phyloP scores from a whole-genome alignment of 2,113 vertebrate genomes.

The Microtus pennsylvanicus region DNA sequence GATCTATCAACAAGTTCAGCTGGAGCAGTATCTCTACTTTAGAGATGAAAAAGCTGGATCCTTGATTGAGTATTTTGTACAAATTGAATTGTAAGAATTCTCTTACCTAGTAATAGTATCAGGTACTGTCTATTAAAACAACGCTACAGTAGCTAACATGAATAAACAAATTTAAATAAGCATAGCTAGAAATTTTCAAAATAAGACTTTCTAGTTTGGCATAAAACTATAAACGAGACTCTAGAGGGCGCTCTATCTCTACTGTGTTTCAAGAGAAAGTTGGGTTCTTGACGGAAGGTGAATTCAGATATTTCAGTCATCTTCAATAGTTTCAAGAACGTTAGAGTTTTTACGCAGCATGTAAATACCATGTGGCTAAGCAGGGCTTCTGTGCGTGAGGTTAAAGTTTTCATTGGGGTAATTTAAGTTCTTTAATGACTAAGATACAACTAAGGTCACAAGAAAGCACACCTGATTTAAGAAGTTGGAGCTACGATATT shows the following conservation, averaged over 20 bases:
- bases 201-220: not conserved
- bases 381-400: not conserved
- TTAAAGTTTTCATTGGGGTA: not conserved
- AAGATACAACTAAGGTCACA: not conserved
- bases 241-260: slow-evolving; percentile 75
- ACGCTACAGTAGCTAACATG: not conserved
- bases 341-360: slow-evolving; percentile 36
- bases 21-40: slow-evolving; percentile 17
- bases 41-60: not conserved
- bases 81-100: not conserved
- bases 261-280: slow-evolving; percentile 11
- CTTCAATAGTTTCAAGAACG: not conserved
- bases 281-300: not conserved
- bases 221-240: slow-evolving; percentile 44
- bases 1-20: not conserved
- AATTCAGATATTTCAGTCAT: slow-evolving; percentile 28
- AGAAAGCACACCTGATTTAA: not conserved
- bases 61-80: not conserved
- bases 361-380: not conserved
- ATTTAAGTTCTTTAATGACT: slow-evolving; percentile 46
- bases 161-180: slow-evolving; percentile 53
- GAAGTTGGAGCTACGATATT: not conserved
- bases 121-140: too few relatives aligned
- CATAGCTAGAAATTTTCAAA: slow-evolving; percentile 44
- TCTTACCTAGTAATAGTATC: not conserved